phyloP scores from a whole-genome alignment of 2,888 invertebrate species.

The Elaeidobius kamerunicus region DNA sequence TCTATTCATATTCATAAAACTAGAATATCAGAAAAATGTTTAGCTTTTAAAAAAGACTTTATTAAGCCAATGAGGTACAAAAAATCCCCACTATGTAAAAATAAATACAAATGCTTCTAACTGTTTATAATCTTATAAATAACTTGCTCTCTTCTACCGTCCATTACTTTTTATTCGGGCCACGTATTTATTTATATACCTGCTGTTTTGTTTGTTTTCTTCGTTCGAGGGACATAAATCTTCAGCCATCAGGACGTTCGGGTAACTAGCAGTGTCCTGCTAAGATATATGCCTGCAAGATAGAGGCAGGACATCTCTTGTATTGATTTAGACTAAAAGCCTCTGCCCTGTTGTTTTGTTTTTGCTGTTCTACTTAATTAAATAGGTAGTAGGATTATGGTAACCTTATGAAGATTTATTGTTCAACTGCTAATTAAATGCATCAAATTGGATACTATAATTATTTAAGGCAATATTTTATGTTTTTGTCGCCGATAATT shows the following conservation, averaged over 20 bases:
- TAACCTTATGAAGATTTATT: constrained; percentile 19
- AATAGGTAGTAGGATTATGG: constrained; percentile 24
- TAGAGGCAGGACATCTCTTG: constrained; percentile 45
- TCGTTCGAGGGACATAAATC: constrained; percentile 41
- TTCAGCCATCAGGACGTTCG: constrained; percentile 40
- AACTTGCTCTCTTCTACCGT: too few relatives aligned
- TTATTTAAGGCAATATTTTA: too few relatives aligned
- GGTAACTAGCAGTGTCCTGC: constrained; percentile 47
- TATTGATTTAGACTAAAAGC: constrained; percentile 50
- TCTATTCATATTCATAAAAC: too few relatives aligned
- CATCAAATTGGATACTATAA: constrained; percentile 8
- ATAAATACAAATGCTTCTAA: too few relatives aligned
- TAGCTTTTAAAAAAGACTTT: too few relatives aligned
- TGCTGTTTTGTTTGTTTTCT: constrained; percentile 44
- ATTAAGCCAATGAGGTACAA: too few relatives aligned
- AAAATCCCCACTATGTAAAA: too few relatives aligned
- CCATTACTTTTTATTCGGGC: constrained; percentile 5
- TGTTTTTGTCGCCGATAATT: too few relatives aligned
- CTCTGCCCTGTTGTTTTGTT: constrained; percentile 41
- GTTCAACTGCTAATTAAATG: constrained; percentile 9
- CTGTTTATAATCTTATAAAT: too few relatives aligned
- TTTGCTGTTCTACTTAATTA: constrained; percentile 33
- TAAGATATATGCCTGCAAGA: constrained; percentile 48
- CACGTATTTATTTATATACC: constrained; percentile 34
- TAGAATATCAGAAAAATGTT: too few relatives aligned